Percentiles rank a stretch among this genome's conserved stretches.
Conservation (phyloP, 2,797 vertebrate genomes). For the Peromyscus aztecus region DNA sequence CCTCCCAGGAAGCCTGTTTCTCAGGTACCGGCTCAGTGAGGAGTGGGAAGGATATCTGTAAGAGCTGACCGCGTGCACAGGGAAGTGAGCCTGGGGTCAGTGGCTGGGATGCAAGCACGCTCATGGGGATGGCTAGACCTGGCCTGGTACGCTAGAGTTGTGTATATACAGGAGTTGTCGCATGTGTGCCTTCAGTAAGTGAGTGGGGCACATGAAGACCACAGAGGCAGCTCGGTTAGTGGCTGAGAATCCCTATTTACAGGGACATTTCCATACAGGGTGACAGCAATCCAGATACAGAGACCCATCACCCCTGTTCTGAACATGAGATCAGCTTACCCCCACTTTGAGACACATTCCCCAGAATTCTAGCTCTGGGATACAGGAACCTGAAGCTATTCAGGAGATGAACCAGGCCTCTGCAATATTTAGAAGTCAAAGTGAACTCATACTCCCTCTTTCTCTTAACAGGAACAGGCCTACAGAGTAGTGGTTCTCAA, state of each 20-base stretch:
- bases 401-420: not conserved
- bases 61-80: rapidly evolving
- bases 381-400: rapidly evolving
- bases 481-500: not conserved
- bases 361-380: not conserved
- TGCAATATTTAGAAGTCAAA: no score
- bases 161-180: not conserved
- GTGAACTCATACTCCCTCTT: not conserved
- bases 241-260: not conserved
- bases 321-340: rapidly evolving
- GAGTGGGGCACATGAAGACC: not conserved
- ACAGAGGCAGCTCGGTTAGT: not conserved
- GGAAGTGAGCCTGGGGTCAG: not conserved
- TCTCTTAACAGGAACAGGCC: not conserved
- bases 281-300: rapidly evolving
- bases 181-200: rapidly evolving
- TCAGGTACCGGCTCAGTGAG: not conserved
- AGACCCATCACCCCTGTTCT: not conserved
- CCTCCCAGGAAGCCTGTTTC: not conserved
- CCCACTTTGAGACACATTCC: no score
- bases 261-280: not conserved
- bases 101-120: rapidly evolving
- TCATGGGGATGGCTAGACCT: rapidly evolving
- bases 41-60: not conserved
- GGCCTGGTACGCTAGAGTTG: rapidly evolving